Evolutionary conservation across 2,888 invertebrate genomes (phyloP), one percentile per base, ranked within the genome.

Genomic region (Chironomus riparius): DNA sequence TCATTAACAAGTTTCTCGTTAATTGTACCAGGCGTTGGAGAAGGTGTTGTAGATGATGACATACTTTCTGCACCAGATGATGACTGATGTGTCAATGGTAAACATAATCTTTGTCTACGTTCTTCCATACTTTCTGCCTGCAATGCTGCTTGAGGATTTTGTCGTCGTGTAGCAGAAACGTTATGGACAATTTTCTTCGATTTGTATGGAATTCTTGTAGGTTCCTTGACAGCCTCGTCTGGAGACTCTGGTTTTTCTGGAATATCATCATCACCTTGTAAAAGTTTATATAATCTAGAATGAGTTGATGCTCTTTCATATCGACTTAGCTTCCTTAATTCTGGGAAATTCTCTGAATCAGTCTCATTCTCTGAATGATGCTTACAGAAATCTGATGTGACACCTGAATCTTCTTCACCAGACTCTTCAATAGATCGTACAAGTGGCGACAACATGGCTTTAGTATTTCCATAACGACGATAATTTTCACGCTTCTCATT

Each of bases 231-330:
- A 77, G 77, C 24, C 77, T 78, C 77, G 68, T 83, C 82, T 56
- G n/a, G 56, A 7, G n/a, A 18, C 70, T 81, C 80, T 76, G 81
- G 22, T 2, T 73, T 72, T 3, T 70, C 70, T 21, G 56, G 47
- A 3, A 81, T 80, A 68, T 86, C 86, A 79, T 86, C 85, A 79
- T 87, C 89, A 70, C 88, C 88, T 81, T 88, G 90, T 22, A 91
- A 82, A 13, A 91, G 82, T 79, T 88, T 88, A 79, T 90, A 91
- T 21, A 91, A 83, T 78, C 91, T 85, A 65, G 91, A 91, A 82
- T 91, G 91, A 56, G 91, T 91, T 50, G 90, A 88, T 3, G 91
- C 90, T 73, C 91, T 85, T 81, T 90, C 88, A 80, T 90, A 91
- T 77, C 87, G 86, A 12, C 86, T 86, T 80, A 87, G 84, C 79